Base-by-base conservation (phyloP, 2,113 vertebrate species). In the Myotis davidii region DNA sequence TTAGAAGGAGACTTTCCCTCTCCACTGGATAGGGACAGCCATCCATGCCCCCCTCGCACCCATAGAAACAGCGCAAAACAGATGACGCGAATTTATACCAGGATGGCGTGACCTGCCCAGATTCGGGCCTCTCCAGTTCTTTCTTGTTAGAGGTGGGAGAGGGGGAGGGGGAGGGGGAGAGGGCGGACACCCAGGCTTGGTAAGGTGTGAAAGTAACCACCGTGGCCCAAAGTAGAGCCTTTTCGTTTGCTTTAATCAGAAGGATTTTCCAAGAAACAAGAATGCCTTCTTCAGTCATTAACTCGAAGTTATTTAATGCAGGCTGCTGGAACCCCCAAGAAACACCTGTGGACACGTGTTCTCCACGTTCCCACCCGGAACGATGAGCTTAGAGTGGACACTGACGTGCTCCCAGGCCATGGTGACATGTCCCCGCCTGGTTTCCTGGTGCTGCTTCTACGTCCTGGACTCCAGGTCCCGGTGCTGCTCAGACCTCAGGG, bases 11-110 rank as follows among this genome's bases (percentile, higher is more conserved):
- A 5, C 25, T 82, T 78, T 37, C 34, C 9, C 1, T 23, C 25
- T 14, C 52, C 18, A 1, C 39, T 32, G 72, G 52, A 3, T 32
- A 25, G 39, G 39, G 39, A 25, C 32, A 25, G 61, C 39, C 82
- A 3, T n/a, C 73, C 10, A 2, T 11, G 45, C 23, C 21, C 56
- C 23, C 12, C 21, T 56, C 23, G 65, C 32, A 9, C 42, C 42
- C 27, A 5, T 2, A n/a, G 21, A 23, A 45, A 23, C 23, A 34
- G 61, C 32, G 20, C 74, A 12, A 14, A 23, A 52, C 25, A 1
- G 13, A 42, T 23, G 65, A 1, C 0, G 10, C 76, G 6, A 0
- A 6, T 37, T 5, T 72, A 3, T 29, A 32, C 65, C 21, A 6
- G 2, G 64, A 32, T 32, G 2, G 25, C 6, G 34, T n/a, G 6